Evolutionary conservation across 1,140 invertebrate genomes (phyloP).

Genomic region (Chrysoperla carnea): DNA sequence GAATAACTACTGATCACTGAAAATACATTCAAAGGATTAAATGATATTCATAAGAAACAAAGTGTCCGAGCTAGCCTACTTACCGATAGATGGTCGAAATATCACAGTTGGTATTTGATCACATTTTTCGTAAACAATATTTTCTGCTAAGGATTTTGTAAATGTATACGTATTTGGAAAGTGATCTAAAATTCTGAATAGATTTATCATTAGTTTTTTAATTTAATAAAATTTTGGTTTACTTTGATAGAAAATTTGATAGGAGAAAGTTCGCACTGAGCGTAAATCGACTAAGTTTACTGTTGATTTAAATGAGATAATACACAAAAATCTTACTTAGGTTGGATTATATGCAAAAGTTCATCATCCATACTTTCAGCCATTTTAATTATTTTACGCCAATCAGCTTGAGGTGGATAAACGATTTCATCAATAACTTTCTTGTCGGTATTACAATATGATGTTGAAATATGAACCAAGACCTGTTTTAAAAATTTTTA

Average conservation of each 20-base stretch:
- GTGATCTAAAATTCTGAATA: conserved; percentile 34
- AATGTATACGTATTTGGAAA: conserved; percentile 61
- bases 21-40: conserved; percentile 3
- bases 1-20: conserved; percentile 51
- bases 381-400: conserved; percentile 65
- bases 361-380: conserved; percentile 58
- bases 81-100: conserved; percentile 44
- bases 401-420: conserved; percentile 70
- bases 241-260: no score
- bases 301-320: no score
- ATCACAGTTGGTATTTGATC: conserved; percentile 43
- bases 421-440: conserved; percentile 52
- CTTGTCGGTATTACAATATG: conserved; percentile 62
- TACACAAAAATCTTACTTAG: no score
- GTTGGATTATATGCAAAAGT: no score
- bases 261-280: no score
- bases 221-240: no score
- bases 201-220: not conserved
- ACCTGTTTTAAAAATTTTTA: conserved; percentile 22
- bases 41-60: no score
- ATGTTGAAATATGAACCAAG: conserved; percentile 71
- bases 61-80: no score
- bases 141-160: conserved; percentile 55
- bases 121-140: conserved; percentile 32
- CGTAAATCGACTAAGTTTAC: no score